Percentiles rank a stretch among this genome's conserved stretches.
phyloP scores from a whole-genome alignment of 64 coral and sea anemone genomes.

The Hydrozoanthus tunicans region DNA sequence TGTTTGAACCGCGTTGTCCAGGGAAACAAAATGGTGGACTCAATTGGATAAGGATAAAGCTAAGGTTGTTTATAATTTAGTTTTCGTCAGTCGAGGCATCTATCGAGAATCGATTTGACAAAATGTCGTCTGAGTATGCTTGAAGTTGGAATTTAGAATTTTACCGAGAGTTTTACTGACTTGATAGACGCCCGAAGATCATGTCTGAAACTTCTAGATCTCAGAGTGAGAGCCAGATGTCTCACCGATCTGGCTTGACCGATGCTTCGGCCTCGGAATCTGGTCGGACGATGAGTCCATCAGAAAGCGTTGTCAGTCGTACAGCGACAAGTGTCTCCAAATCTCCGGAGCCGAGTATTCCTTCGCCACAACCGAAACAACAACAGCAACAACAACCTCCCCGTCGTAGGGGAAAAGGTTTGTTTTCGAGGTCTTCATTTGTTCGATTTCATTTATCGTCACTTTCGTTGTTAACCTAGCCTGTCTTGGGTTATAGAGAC shows the following conservation, averaged over 20 bases:
- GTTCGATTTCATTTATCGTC: background rate
- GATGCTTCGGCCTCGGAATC: conserved; percentile 18
- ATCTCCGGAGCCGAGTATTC: conserved; percentile 19
- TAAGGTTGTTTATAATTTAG: background rate
- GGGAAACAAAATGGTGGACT: conserved; percentile 77
- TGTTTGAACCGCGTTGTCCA: conserved; percentile 48
- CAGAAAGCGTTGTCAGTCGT: conserved; percentile 52
- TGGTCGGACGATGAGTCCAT: conserved; percentile 23
- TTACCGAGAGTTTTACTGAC: too few relatives aligned
- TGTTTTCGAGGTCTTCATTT: background rate
- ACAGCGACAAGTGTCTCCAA: conserved; percentile 19
- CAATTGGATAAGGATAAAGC: background rate
- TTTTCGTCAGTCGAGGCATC: background rate
- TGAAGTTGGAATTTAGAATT: background rate
- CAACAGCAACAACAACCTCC: conserved; percentile 25
- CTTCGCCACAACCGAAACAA: conserved; percentile 20
- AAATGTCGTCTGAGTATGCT: background rate
- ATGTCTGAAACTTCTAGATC: conserved; percentile 39
- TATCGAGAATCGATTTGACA: background rate
- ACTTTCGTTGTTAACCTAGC: too few relatives aligned
- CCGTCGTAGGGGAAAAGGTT: conserved; percentile 67
- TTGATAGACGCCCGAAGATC: background rate
- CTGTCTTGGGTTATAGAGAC: too few relatives aligned
- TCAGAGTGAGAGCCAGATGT: conserved; percentile 39
- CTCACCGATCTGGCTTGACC: conserved; percentile 37